phyloP scores from a whole-genome alignment of 2,888 invertebrate genomes.

The Hyposoter dolosus region DNA sequence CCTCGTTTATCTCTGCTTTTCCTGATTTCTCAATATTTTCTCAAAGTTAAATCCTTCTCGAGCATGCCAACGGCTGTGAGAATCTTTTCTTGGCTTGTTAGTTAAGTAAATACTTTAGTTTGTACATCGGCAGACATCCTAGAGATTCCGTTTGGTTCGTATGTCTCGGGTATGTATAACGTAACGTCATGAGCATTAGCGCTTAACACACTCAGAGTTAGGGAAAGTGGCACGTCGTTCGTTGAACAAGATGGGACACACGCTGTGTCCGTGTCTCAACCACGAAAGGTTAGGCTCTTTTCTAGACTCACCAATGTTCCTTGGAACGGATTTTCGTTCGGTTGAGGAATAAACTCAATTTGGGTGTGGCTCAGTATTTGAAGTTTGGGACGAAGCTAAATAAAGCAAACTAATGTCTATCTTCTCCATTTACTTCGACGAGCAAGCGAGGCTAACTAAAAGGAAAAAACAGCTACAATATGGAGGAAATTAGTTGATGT shows the following conservation, averaged over 20 bases:
- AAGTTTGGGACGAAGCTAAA: slow-evolving; percentile 31
- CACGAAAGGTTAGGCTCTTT: slow-evolving; percentile 25
- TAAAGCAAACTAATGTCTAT: slow-evolving; percentile 25
- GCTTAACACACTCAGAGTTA: slow-evolving; percentile 39
- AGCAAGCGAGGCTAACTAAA: slow-evolving; percentile 13
- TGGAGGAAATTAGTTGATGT: slow-evolving; percentile 20
- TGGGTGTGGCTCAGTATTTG: not conserved
- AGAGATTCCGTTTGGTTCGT: slow-evolving; percentile 15
- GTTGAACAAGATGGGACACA: slow-evolving; percentile 48
- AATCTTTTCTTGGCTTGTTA: slow-evolving; percentile 67
- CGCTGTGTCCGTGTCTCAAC: slow-evolving; percentile 24
- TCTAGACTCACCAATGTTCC: slow-evolving; percentile 22
- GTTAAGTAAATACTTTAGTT: slow-evolving; percentile 70
- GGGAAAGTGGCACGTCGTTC: slow-evolving; percentile 66
- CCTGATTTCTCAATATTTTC: slow-evolving; percentile 65
- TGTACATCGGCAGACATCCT: slow-evolving; percentile 23
- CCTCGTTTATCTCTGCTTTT: slow-evolving; percentile 36
- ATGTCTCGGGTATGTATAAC: slow-evolving; percentile 32
- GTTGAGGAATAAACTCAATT: slow-evolving; percentile 7
- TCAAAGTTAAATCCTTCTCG: slow-evolving; percentile 31
- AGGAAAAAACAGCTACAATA: slow-evolving; percentile 36
- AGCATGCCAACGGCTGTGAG: slow-evolving; percentile 47
- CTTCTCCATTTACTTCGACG: not conserved
- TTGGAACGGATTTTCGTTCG: slow-evolving; percentile 5
- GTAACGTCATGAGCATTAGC: slow-evolving; percentile 53